phyloP scores from a whole-genome alignment of 2,113 vertebrate species.

The Elaphurus davidianus region DNA sequence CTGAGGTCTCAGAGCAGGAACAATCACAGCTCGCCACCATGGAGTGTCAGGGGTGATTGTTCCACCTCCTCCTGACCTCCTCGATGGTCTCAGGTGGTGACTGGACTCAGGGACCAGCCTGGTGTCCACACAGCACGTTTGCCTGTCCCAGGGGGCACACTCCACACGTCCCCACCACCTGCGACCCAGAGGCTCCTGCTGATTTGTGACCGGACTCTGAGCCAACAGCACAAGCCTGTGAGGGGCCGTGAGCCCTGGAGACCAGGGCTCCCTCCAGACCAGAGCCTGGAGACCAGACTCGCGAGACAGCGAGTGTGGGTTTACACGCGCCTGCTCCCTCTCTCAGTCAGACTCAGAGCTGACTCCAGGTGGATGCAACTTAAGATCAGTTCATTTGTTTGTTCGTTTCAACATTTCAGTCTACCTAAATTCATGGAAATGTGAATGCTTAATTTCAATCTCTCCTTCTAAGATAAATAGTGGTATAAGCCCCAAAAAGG shows the following conservation, averaged over 20 bases:
- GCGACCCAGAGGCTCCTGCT: neutral
- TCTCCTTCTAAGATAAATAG: neutral
- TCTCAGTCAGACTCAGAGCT: neutral
- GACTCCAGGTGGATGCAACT: neutral
- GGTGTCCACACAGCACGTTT: too few species aligned
- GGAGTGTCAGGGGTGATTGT: neutral
- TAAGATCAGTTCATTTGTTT: neutral
- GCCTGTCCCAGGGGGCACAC: neutral
- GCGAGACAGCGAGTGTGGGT: accelerated
- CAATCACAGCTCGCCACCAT: accelerated
- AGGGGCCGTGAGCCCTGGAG: neutral
- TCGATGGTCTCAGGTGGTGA: accelerated
- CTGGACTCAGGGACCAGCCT: neutral
- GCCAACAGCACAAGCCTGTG: neutral
- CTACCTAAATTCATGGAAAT: neutral
- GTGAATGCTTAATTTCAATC: neutral
- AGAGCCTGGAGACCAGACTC: too few species aligned
- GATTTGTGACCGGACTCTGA: neutral
- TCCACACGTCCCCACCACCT: too few species aligned
- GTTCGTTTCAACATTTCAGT: neutral
- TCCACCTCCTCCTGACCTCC: too few species aligned
- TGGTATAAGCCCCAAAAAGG: neutral
- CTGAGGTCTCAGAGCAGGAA: neutral
- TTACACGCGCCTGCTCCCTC: neutral
- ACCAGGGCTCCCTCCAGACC: too few species aligned